phyloP scores from a whole-genome alignment of 1,140 invertebrate genomes.

The Bombus difficillimus region DNA sequence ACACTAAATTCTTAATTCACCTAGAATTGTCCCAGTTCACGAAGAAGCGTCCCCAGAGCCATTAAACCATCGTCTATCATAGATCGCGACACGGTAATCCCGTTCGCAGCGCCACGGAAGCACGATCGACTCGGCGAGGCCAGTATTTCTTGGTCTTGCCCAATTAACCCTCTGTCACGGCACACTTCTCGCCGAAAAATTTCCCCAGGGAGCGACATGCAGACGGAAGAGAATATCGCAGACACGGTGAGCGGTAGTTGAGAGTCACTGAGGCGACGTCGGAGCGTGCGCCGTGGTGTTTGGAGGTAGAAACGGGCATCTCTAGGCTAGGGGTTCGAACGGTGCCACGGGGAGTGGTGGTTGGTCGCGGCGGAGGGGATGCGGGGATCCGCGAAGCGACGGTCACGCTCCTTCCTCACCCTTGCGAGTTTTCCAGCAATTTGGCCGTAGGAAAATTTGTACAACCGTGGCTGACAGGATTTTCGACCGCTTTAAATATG shows the following conservation, averaged over 20 bases:
- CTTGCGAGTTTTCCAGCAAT: slow-evolving; percentile 12
- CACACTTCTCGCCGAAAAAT: slow-evolving; percentile 41
- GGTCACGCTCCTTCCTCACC: slow-evolving; percentile 10
- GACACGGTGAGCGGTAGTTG: slow-evolving; percentile 11
- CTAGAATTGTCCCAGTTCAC: neutral
- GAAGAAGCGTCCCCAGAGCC: neutral
- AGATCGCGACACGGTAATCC: slow-evolving; percentile 1
- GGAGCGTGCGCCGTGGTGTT: slow-evolving; percentile 59
- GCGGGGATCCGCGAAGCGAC: slow-evolving; percentile 28
- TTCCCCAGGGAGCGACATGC: slow-evolving; percentile 36
- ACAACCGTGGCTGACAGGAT: neutral
- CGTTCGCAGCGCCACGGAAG: neutral
- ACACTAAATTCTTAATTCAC: neutral
- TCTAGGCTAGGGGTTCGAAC: slow-evolving; percentile 54
- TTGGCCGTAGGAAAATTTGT: neutral
- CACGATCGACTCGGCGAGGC: neutral
- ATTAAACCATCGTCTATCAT: neutral
- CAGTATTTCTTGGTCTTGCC: slow-evolving; percentile 14
- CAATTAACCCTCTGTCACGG: slow-evolving; percentile 38
- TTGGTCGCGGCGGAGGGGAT: neutral
- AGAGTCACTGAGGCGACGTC: slow-evolving; percentile 44
- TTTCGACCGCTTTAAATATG: neutral
- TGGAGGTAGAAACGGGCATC: slow-evolving; percentile 49
- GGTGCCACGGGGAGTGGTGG: slow-evolving; percentile 32
- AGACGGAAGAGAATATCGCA: neutral